Conservation (phyloP, 2,113 vertebrate species). For the Hemibagrus wyckioides region DNA sequence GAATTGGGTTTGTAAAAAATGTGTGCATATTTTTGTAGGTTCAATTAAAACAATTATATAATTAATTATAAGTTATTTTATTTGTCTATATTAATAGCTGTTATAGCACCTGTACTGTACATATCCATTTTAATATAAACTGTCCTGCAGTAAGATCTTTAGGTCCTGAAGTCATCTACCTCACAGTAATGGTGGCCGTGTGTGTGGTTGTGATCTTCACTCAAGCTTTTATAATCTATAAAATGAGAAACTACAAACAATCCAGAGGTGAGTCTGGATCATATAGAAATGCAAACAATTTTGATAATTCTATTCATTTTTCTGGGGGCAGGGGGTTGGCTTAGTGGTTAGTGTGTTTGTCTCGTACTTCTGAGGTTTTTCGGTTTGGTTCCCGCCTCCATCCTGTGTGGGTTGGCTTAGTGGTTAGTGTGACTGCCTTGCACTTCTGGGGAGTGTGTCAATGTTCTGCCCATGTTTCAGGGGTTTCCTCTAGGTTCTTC, state of each 20-base stretch:
- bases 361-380: no score
- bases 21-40: neutral
- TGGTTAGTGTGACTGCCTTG: no score
- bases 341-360: no score
- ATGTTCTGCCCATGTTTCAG: no score
- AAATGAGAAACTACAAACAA: neutral
- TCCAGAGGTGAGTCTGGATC: neutral
- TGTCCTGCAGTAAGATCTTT: neutral
- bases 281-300: neutral
- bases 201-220: slow-evolving; percentile 16
- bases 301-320: neutral
- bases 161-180: neutral
- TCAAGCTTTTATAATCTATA: slow-evolving; percentile 13
- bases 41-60: neutral
- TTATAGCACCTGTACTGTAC: neutral
- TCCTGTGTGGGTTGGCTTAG: no score
- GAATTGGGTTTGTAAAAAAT: neutral
- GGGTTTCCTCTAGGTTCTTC: no score
- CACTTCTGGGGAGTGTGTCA: no score
- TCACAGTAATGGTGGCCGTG: neutral
- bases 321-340: neutral
- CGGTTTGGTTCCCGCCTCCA: no score
- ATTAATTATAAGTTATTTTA: neutral
- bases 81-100: neutral
- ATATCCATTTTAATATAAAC: neutral